phyloP scores from a whole-genome alignment of 1,140 invertebrate genomes.

The Drosophila dunni region DNA sequence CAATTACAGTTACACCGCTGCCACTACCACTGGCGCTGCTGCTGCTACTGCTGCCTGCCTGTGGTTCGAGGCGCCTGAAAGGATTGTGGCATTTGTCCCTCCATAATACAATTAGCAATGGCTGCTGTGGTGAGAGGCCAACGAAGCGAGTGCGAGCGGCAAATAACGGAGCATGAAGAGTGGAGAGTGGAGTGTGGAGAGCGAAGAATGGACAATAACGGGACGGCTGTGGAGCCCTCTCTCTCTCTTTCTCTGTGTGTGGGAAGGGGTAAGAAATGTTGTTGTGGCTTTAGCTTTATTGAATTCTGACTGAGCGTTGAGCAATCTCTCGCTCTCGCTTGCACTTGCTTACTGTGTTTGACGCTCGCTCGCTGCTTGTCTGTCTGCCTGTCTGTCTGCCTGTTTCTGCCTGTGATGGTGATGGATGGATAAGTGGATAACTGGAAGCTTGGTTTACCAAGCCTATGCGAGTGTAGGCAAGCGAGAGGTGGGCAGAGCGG shows the following conservation, averaged over 20 bases:
- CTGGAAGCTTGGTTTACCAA: background rate
- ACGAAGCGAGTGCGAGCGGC: background rate
- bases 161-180: background rate
- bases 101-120: constrained; percentile 54
- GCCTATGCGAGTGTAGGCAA: background rate
- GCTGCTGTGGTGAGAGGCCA: constrained; percentile 22
- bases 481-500: background rate
- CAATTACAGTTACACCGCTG: constrained; percentile 21
- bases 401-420: constrained; percentile 11
- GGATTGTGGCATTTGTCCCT: constrained; percentile 40
- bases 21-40: background rate
- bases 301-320: constrained; percentile 37
- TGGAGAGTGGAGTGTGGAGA: too few species aligned
- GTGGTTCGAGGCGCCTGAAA: constrained; percentile 47
- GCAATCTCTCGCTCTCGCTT: too few species aligned
- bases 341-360: too few species aligned
- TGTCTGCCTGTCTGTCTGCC: background rate
- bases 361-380: too few species aligned
- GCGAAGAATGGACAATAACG: too few species aligned
- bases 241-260: too few species aligned
- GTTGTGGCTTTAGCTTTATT: constrained; percentile 48
- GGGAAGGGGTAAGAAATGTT: constrained; percentile 10
- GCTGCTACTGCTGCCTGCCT: constrained; percentile 10
- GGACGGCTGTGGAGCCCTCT: too few species aligned
- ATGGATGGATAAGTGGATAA: constrained; percentile 40